Evolutionary conservation across 1,140 invertebrate genomes (phyloP).

Genomic region (Gonatopus flavifemur): DNA sequence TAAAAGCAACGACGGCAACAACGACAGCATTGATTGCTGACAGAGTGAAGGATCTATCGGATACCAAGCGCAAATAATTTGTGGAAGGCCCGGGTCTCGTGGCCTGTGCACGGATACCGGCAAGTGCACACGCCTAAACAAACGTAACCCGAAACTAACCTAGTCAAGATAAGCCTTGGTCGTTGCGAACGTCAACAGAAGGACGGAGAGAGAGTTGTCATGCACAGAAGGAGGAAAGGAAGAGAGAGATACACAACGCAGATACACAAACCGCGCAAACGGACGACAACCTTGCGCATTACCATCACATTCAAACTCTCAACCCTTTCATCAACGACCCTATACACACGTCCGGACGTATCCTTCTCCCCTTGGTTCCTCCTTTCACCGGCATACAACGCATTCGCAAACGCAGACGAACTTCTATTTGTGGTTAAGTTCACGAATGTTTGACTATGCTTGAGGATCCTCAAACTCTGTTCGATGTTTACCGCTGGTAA

Average conservation of each 20-base stretch:
- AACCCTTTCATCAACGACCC: not conserved
- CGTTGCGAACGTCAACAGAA: conserved; percentile 18
- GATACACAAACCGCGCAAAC: too few species aligned
- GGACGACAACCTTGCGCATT: not conserved
- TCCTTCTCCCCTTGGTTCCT: not conserved
- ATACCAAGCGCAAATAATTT: too few species aligned
- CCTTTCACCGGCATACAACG: not conserved
- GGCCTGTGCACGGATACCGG: not conserved
- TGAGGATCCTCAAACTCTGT: too few species aligned
- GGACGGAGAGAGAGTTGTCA: not conserved
- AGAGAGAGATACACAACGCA: not conserved
- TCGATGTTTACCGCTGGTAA: too few species aligned
- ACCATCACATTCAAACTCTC: not conserved
- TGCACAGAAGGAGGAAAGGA: not conserved
- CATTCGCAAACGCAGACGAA: too few species aligned
- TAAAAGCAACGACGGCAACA: too few species aligned
- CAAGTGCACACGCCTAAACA: conserved; percentile 21
- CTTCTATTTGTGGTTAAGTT: conserved; percentile 35
- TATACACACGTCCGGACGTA: not conserved
- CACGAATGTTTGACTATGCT: conserved; percentile 30
- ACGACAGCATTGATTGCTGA: too few species aligned
- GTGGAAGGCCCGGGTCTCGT: too few species aligned
- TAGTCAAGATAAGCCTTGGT: conserved; percentile 13
- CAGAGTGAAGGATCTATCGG: too few species aligned
- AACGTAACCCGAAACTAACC: conserved; percentile 23